Conservation (phyloP, 2,113 vertebrate species). For the Alligator mississippiensis region DNA sequence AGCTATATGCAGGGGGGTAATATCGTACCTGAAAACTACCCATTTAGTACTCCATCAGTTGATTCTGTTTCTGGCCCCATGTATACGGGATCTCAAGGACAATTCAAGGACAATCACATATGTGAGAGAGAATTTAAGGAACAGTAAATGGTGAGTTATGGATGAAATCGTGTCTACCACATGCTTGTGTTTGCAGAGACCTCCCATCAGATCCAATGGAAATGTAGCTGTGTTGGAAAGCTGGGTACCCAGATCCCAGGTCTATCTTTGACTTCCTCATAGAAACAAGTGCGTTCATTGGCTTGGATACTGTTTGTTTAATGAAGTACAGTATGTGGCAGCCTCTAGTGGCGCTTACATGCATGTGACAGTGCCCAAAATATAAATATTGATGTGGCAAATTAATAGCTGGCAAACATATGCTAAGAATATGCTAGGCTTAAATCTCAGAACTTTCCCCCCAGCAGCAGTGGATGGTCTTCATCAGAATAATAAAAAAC, state of each 20-base stretch:
- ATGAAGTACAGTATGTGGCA: not conserved
- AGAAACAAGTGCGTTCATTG: not conserved
- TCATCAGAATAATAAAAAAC: not conserved
- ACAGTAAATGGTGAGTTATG: not conserved
- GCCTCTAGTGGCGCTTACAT: not conserved
- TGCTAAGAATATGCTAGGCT: not conserved
- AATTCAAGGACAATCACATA: not conserved
- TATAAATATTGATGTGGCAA: fast-evolving
- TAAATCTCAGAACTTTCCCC: not conserved
- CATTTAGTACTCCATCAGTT: not conserved
- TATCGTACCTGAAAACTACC: not conserved
- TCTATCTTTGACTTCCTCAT: not conserved
- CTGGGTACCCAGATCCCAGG: not conserved
- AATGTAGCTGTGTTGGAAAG: not conserved
- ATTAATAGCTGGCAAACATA: too few species aligned
- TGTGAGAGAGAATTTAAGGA: not conserved
- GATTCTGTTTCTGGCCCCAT: fast-evolving
- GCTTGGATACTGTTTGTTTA: not conserved
- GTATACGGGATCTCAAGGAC: not conserved
- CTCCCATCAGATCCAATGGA: not conserved
- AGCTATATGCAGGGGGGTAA: not conserved
- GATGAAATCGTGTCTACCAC: not conserved
- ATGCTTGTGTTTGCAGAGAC: not conserved
- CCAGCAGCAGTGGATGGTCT: too few species aligned
- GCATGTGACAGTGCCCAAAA: not conserved